Evolutionary conservation across 35 echinoderm and acorn worm genomes (phyloP), one percentile per base, ranked within the genome.

Genomic region (Anneissia japonica): DNA sequence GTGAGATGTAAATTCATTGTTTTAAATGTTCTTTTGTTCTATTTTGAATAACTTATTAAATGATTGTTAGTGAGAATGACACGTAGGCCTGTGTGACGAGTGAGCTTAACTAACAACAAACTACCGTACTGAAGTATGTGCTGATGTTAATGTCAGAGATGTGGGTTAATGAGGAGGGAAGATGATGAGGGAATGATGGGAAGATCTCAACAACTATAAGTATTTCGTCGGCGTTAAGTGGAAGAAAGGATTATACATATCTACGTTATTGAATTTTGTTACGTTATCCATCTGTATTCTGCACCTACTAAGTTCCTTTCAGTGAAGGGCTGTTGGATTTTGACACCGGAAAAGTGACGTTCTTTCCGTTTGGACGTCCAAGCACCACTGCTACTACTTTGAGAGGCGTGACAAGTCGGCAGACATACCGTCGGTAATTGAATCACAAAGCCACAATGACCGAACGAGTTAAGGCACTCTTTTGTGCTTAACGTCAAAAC

Each of bases 301-400:
- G 51, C 51, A 64, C 51, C 51, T 64, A 64, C 51, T 64, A 64
- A 64, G 51, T 64, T 64, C 51, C 51, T 64, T 64, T 64, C 51
- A 64, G 51, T 64, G 51, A 64, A 64, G 51, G 51, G 51, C 51
- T 64, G 51, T 64, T 64, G 51, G 51, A 6, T 64, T 19, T 19
- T 64, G 51, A 19, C 51, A 26, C 51, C 21, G 51, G 51, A 64
- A 64, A 64, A 26, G 11, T 64, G 51, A 64, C 51, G 51, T 64
- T 64, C 51, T 64, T 23, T 64, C 51, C 51, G 26, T 64, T 64
- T 9, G 51, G 51, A 64, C 51, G 51, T 64, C 51, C 51, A 64
- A 9, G 51, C 51, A 64, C 51, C 51, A 64, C 51, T 19, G 26
- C 51, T 23, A 26, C 51, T 19, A 26, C 51, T 64, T 43, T 16